Evolutionary conservation across 2,797 vertebrate genomes (phyloP).

Genomic region (Macropodus opercularis): DNA sequence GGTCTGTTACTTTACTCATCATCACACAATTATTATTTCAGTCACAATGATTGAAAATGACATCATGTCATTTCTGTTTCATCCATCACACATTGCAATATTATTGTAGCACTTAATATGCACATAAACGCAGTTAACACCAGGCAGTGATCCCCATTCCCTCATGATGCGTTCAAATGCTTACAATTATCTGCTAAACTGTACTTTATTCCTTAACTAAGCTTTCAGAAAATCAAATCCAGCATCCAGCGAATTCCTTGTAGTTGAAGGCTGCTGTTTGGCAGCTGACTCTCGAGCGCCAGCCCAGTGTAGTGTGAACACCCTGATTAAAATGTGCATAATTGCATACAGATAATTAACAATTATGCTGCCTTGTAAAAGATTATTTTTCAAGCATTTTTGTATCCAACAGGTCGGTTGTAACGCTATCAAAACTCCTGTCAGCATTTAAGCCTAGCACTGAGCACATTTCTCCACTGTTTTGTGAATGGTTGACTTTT

Average conservation of each 20-base stretch:
- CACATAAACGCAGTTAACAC: no score
- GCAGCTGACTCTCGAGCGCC: constrained; percentile 7
- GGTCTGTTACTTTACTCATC: no score
- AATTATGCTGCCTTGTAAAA: constrained; percentile 25
- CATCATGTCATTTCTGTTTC: no score
- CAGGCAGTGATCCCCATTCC: no score
- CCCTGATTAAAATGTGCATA: constrained; percentile 30
- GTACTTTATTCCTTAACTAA: background rate
- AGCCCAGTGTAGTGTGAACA: constrained; percentile 5
- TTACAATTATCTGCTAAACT: background rate
- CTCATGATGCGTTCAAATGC: background rate
- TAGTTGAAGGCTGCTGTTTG: background rate
- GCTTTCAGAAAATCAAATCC: background rate
- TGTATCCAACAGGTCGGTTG: background rate
- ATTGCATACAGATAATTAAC: constrained; percentile 26
- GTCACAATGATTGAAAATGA: no score
- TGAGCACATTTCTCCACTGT: background rate
- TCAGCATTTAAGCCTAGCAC: background rate
- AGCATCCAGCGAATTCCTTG: background rate
- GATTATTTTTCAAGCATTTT: constrained; percentile 3
- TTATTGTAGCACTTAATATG: no score
- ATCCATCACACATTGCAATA: no score
- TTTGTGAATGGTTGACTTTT: no score
- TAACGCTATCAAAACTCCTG: background rate
- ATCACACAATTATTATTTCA: no score